Conservation (phyloP, 30 jellyfish, hydroid and myxozoan genomes). For the Aurelia aurita region DNA sequence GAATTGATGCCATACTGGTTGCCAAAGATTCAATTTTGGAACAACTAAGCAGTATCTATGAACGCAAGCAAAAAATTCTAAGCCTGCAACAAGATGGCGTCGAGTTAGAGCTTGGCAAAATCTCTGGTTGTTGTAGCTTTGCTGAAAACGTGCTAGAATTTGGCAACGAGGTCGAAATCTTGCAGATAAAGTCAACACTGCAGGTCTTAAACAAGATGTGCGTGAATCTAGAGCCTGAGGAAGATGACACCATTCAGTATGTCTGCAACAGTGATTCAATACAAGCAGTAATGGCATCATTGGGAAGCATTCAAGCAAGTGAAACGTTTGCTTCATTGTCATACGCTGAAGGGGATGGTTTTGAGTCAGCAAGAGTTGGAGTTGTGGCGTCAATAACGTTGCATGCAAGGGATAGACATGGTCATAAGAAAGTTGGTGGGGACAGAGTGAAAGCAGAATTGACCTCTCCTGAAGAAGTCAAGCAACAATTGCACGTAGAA, state of each 20-base stretch:
- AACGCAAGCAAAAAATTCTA: constrained; percentile 86
- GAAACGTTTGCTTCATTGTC: constrained; percentile 97
- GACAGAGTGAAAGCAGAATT: constrained; percentile 89
- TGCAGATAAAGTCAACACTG: constrained; percentile 90
- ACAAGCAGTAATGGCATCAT: constrained; percentile 82
- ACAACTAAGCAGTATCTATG: constrained; percentile 76
- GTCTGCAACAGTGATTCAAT: constrained; percentile 80
- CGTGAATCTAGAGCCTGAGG: constrained; percentile 94
- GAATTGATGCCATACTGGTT: constrained; percentile 83
- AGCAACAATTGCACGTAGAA: constrained; percentile 68
- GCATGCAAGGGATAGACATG: constrained; percentile 97
- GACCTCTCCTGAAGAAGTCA: constrained; percentile 84
- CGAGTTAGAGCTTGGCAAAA: constrained; percentile 96
- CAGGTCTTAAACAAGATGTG: constrained; percentile 72
- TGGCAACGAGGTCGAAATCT: constrained; percentile 96
- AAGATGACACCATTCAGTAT: constrained; percentile 97
- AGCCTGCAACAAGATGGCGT: constrained; percentile 92
- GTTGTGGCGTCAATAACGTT: constrained; percentile 79
- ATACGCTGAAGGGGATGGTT: constrained; percentile 98
- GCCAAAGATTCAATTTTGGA: constrained; percentile 79
- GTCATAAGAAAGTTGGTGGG: constrained; percentile 85
- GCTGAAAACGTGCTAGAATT: constrained; percentile 92
- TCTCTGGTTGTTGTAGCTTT: constrained; percentile 86
- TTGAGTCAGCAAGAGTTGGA: constrained; percentile 96
- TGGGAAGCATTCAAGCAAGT: constrained; percentile 93